Base-by-base conservation (phyloP, 2,113 vertebrate species). In the Equus quagga region DNA sequence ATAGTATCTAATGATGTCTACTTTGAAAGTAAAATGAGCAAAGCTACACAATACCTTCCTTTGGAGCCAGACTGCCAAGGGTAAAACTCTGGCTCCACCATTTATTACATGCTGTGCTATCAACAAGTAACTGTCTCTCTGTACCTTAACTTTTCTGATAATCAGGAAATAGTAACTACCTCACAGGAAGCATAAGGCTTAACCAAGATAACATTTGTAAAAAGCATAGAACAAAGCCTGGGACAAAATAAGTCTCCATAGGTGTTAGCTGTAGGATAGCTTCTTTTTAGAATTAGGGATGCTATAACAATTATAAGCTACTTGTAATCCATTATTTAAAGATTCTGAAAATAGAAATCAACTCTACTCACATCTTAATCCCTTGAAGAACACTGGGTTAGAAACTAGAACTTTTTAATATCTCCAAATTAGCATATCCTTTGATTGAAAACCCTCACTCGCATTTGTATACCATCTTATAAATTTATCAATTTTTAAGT, bases 281-380 rank as follows among this genome's bases (percentile, higher is more conserved):
- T 17, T 17, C 51, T 21, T 82, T 17, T 76, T 76, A 80, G 31
- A 19, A 58, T 73, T 89, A 9, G 28, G 69, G 14, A 60, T 69
- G 31, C 51, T 62, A 56, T 31, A 54, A 64, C 21, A 56, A 64
- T 46, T 23, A 80, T n/a, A 75, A 58, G 21, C 10, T 44, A 73
- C 33, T 85, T 60, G 21, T 69, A 93, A 95, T 73, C 18, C 41
- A 49, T 65, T 72, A 44, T 41, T 93, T 81, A 44, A 97, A 84
- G 36, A 51, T n/a, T 46, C 24, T 72, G 21, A 56, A 81, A 67
- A 60, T 41, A 31, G 33, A 96, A 60, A 56, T 49, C 75, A 80
- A 23, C 21, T 91, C 36, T 87, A 75, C 10, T 69, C 33, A 67
- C 23, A 88, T 36, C 2, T 89, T 82, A 82, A 58, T 12, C 7